phyloP scores from a whole-genome alignment of 2,113 vertebrate genomes.

The Psilopsiagon aurifrons region DNA sequence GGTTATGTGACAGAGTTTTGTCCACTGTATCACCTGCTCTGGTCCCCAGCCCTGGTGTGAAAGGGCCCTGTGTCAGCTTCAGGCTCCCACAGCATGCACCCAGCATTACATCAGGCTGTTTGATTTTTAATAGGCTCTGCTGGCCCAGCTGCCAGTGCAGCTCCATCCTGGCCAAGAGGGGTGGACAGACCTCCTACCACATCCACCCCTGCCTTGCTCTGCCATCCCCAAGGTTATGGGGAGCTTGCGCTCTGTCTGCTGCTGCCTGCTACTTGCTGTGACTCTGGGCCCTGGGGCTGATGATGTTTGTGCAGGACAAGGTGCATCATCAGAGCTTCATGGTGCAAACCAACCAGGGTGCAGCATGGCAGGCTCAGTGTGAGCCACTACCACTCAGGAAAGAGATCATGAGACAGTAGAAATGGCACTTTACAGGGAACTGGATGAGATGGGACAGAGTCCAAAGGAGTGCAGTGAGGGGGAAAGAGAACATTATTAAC shows the following conservation, averaged over 20 bases:
- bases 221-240: neutral
- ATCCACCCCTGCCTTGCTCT: neutral
- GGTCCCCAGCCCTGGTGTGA: neutral
- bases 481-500: neutral
- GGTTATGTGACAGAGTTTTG: neutral
- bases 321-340: neutral
- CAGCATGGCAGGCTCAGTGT: fast-evolving
- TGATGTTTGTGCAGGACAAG: neutral
- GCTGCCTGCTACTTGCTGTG: neutral
- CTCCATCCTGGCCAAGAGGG: neutral
- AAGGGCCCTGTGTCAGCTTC: neutral
- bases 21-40: neutral
- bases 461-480: neutral
- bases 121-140: neutral
- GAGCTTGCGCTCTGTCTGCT: neutral
- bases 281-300: neutral
- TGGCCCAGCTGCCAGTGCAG: neutral
- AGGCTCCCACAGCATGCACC: fast-evolving
- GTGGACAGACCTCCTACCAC: neutral
- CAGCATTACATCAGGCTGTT: neutral
- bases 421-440: neutral
- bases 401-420: neutral
- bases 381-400: neutral
- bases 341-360: neutral
- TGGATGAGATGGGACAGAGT: neutral